Evolutionary conservation across 1,140 invertebrate genomes (phyloP).

Genomic region (Brachionus asplanchnoidis): DNA sequence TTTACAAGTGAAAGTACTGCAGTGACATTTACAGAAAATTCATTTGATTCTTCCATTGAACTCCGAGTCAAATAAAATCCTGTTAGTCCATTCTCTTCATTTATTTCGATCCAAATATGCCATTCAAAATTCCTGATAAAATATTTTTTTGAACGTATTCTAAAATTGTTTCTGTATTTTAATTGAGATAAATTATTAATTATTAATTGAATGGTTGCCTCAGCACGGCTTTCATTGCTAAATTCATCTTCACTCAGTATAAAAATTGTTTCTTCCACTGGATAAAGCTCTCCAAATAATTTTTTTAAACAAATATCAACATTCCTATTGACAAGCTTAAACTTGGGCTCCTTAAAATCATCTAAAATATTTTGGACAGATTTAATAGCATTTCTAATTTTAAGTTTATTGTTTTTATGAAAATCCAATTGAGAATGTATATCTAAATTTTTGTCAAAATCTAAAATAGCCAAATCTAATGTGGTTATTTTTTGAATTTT

Average conservation of each 20-base stretch:
- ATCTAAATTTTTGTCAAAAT: not conserved
- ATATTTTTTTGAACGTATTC: not conserved
- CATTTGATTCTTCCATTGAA: not conserved
- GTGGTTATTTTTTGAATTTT: not conserved
- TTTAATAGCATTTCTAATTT: no score
- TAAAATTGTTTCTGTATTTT: not conserved
- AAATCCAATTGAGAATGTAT: no score
- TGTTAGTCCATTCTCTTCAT: not conserved
- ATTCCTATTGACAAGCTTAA: not conserved
- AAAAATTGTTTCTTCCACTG: not conserved
- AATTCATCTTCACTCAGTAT: not conserved
- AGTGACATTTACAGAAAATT: not conserved
- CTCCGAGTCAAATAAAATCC: not conserved
- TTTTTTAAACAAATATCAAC: not conserved
- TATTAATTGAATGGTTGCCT: not conserved
- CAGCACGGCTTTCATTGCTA: not conserved
- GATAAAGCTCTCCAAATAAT: not conserved
- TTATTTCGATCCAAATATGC: not conserved
- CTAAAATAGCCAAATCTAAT: not conserved
- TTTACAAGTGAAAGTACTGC: not conserved
- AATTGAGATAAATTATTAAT: not conserved
- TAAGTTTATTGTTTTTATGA: no score
- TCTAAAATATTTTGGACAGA: not conserved
- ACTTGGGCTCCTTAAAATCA: not conserved
- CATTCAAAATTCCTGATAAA: not conserved